Evolutionary conservation across 2,888 invertebrate species (phyloP).

Genomic region (Cabera pusaria): DNA sequence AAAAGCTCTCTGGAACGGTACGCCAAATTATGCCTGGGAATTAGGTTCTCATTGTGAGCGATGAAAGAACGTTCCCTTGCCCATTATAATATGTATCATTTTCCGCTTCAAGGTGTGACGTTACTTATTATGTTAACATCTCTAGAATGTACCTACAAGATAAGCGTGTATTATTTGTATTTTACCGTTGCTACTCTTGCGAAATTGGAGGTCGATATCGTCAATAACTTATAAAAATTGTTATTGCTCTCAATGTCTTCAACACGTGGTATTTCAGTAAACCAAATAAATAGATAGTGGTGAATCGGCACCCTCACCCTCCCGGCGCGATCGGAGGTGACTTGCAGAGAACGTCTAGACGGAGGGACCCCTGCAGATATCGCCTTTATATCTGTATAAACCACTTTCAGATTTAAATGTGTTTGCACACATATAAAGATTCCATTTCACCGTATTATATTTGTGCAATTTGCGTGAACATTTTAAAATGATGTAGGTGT

Average conservation of each 20-base stretch:
- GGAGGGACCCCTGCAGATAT: slow-evolving; percentile 64
- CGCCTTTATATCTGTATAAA: slow-evolving; percentile 43
- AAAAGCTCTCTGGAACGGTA: slow-evolving; percentile 67
- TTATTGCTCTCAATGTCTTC: slow-evolving; percentile 56
- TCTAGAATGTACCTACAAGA: neutral
- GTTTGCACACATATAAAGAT: slow-evolving; percentile 37
- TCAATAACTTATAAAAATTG: slow-evolving; percentile 29
- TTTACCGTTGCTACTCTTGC: neutral
- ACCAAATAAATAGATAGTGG: slow-evolving; percentile 77
- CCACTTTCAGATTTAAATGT: slow-evolving; percentile 41
- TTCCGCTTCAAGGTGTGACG: slow-evolving; percentile 4
- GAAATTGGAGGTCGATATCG: slow-evolving; percentile 6
- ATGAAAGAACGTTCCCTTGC: slow-evolving; percentile 48
- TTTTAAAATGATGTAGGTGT: slow-evolving; percentile 1
- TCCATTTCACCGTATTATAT: slow-evolving; percentile 18
- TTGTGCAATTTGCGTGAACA: slow-evolving; percentile 10
- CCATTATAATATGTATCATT: slow-evolving; percentile 28
- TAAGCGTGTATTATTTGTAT: neutral
- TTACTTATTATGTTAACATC: slow-evolving; percentile 1
- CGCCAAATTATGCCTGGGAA: slow-evolving; percentile 77
- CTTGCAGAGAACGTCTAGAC: slow-evolving; percentile 79
- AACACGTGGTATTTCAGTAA: slow-evolving; percentile 68
- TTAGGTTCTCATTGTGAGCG: slow-evolving; percentile 69
- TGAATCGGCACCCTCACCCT: slow-evolving; percentile 75
- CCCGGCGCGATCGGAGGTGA: slow-evolving; percentile 49